Evolutionary conservation across 2,113 vertebrate genomes (phyloP).

Genomic region (Macquaria ambigua): DNA sequence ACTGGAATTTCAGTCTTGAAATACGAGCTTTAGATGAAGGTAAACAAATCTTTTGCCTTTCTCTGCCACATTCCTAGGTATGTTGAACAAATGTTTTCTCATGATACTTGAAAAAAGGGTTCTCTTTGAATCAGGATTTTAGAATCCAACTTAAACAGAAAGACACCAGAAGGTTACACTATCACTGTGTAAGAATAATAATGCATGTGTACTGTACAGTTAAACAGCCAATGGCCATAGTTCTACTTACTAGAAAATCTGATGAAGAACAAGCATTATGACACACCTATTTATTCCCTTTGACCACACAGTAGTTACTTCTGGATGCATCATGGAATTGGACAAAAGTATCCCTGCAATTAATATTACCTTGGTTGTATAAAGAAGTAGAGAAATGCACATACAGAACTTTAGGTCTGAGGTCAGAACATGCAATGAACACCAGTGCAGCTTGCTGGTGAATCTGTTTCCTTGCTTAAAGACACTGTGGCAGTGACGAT

Average conservation of each 20-base stretch:
- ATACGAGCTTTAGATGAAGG: background rate
- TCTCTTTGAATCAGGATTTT: background rate
- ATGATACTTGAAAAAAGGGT: background rate
- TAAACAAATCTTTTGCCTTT: background rate
- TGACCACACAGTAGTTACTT: background rate
- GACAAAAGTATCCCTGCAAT: background rate
- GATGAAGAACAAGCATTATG: background rate
- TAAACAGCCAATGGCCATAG: background rate
- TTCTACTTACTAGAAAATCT: background rate
- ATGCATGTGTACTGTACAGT: background rate
- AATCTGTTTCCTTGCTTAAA: background rate
- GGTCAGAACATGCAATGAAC: background rate
- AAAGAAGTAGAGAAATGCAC: background rate
- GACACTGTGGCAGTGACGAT: background rate
- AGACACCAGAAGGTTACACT: background rate
- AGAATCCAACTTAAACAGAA: background rate
- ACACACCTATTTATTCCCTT: background rate
- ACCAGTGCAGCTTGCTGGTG: background rate
- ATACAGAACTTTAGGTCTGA: background rate
- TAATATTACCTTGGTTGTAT: background rate
- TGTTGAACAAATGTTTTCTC: background rate
- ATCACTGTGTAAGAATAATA: background rate
- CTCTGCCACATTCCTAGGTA: background rate
- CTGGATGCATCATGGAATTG: background rate
- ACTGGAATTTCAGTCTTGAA: background rate